Evolutionary conservation across 2,113 vertebrate species (phyloP), one percentile per base, ranked within the genome.

Genomic region (Smithornis capensis): DNA sequence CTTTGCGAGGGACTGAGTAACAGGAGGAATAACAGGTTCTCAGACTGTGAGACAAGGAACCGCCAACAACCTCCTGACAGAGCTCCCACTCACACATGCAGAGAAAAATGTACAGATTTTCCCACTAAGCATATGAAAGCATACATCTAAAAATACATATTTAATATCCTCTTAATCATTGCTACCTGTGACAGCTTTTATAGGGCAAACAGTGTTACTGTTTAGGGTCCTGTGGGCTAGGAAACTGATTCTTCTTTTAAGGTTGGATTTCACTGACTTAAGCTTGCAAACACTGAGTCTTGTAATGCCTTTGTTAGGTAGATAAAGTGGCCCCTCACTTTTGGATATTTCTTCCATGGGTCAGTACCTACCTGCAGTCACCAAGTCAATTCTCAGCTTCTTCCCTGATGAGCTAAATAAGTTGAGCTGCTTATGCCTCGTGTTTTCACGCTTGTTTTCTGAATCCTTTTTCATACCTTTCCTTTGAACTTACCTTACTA

Each of bases 381-480:
- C 87, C 91, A 83, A 93, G 88, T 37, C 79, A 80, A 55, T 88
- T 65, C 85, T 62, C 88, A 91, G 87, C 87, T 79, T 87, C 57
- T 76, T 87, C 56, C 81, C 87, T 75, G 80, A 95, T 91, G 92
- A 84, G 87, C 91, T 84, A 57, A 89, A 44, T 60, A 89, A 71
- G 83, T 40, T 89, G 94, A 95, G 92, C 95, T 95, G 89, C 94
- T 96, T 95, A 95, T 65, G 74, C 83, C 62, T 91, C 8, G 1
- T 79, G 83, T 84, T 89, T 87, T 94, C 89, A 94, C 2, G 45
- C 87, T 79, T 91, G 83, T 89, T 95, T 96, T 82, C 84, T 1
- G 65, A 96, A 94, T 94, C 95, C 91, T 84, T 94, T 94, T 96
- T 92, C 95, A 89, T 89, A 96, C 60, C 60, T 96, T 94, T 90